These are phyloP conservation scores for Monopis laevigella DNA, from an alignment of 2,888 invertebrate species.

Conservation along the genomic window DNA sequence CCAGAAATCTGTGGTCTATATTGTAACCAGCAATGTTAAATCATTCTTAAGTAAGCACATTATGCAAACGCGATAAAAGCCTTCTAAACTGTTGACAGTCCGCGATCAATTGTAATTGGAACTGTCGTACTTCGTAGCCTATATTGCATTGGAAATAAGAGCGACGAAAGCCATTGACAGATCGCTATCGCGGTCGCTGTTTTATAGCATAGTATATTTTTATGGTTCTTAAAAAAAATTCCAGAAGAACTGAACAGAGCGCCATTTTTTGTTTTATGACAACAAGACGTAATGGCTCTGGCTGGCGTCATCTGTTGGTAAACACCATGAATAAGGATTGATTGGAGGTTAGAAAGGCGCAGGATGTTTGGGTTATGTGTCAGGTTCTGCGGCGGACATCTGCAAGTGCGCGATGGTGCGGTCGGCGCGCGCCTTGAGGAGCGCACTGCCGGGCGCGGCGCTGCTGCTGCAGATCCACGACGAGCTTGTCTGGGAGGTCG, in stretches of 20 bases:
- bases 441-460: conserved; percentile 20
- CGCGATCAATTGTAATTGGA: too few species aligned
- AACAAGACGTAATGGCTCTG: neutral
- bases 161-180: too few species aligned
- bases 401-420: conserved; percentile 58
- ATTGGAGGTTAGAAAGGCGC: neutral
- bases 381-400: conserved; percentile 59
- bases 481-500: conserved; percentile 60
- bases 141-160: too few species aligned
- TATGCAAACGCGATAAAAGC: too few species aligned
- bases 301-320: neutral
- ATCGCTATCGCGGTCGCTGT: too few species aligned
- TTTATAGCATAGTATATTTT: too few species aligned
- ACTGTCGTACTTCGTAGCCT: too few species aligned
- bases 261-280: neutral
- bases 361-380: too few species aligned
- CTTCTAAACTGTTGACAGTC: too few species aligned
- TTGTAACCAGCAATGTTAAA: too few species aligned
- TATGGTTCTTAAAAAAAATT: neutral
- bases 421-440: conserved; percentile 18
- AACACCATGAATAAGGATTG: neutral
- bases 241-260: neutral
- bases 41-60: too few species aligned
- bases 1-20: too few species aligned
- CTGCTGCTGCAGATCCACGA: conserved; percentile 61